Evolutionary conservation across 2,113 vertebrate species (phyloP), one percentile per base, ranked within the genome.

Genomic region (Lathamus discolor): DNA sequence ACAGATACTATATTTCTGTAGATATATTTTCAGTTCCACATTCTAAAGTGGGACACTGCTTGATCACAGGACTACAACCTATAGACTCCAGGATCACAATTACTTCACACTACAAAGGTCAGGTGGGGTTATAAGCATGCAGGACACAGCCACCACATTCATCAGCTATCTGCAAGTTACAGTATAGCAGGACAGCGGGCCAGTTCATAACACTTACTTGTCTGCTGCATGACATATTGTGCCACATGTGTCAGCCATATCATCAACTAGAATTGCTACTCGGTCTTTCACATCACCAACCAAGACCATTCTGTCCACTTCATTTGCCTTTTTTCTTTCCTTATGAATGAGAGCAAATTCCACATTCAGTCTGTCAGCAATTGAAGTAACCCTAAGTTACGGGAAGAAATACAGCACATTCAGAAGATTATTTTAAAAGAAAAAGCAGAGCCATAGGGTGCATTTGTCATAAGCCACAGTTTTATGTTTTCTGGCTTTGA

Each of bases 261-360:
- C 99, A 63, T 99, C 99, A 0, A 99, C 99, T 54, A 99, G 97
- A 95, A 99, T 99, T 88, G 99, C 99, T 80, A 99, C 98, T 7
- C 99, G 98, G 90, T 99, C 99, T 94, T 98, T 99, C 92, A 99
- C 99, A 1, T 99, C 99, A 0, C 99, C 99, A 68, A 99, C 99
- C 93, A 99, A 98, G 51, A 99, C 99, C 99, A 99, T 99, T 91
- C 98, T 98, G 97, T 99, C 99, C 95, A 99, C 99, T 90, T 99
- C 99, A 37, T 99, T 99, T 69, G 99, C 99, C 95, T 99, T 99
- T 97, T 99, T 99, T 90, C 99, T 98, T 95, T 99, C 99, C 81
- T 99, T 99, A 97, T 99, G 99, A 97, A 99, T 99, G 93, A 99
- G 98, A 39, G 99, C 99, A 88, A 99, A 99, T 68, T 99, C 99